Conservation (phyloP, 2,113 vertebrate species). For the Marmota monax region DNA sequence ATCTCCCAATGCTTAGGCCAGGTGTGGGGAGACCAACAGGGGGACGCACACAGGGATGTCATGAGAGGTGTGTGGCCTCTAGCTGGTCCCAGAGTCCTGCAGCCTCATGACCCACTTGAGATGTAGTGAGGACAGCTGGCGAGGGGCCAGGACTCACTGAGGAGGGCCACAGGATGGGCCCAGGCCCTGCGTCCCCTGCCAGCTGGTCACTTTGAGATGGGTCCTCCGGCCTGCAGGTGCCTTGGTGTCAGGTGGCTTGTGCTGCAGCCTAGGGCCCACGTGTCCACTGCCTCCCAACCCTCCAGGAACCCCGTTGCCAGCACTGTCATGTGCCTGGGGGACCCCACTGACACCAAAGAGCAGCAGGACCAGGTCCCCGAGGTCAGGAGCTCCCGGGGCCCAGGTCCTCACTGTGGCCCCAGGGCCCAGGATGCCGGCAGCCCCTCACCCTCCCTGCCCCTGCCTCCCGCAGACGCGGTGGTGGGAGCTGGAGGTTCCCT, state of each 20-base stretch:
- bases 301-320: background rate
- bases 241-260: too few species aligned
- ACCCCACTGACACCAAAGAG: background rate
- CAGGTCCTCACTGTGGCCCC: background rate
- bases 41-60: background rate
- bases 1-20: background rate
- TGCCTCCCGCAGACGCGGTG: background rate
- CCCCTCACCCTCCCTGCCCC: background rate
- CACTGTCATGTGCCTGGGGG: background rate
- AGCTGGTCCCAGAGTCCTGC: background rate
- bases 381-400: too few species aligned
- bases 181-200: background rate
- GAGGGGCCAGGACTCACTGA: rapidly evolving
- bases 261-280: background rate
- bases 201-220: background rate
- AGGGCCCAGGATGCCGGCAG: rapidly evolving
- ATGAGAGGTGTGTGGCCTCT: too few species aligned
- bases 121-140: background rate
- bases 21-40: background rate
- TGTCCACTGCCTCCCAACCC: background rate
- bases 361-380: background rate
- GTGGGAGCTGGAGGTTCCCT: background rate
- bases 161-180: background rate
- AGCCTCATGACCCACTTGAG: background rate
- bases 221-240: background rate